Evolutionary conservation across 2,888 invertebrate species (phyloP), one percentile per base, ranked within the genome.

Genomic region (Tanypteryx hageni): DNA sequence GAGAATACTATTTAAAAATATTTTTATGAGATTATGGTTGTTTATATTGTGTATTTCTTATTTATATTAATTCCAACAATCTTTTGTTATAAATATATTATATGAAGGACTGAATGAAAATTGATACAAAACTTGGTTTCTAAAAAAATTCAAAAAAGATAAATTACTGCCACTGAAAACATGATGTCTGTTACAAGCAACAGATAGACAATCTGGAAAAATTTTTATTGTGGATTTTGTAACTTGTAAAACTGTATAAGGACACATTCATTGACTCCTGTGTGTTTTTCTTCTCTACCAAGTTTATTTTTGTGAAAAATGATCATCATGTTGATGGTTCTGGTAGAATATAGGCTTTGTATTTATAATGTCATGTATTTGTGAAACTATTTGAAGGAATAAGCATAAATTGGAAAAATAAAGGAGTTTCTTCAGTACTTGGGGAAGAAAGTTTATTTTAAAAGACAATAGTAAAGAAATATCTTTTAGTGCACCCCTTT

Each of bases 241-340:
- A 27, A 13, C 76, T 68, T 68, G 68, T 68, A 68, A 68, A 68
- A 76, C 22, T 22, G 76, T 76, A 27, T 76, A 22, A 76, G 76
- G 27, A 76, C 76, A 76, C 76, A 27, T 22, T 76, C 76, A 76
- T 76, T 76, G 76, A 76, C 22, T 22, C 76, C 22, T 76, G 76
- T 76, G 76, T 76, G 76, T 76, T 76, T 76, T 27, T 76, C 76
- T 27, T 27, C 76, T 13, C 76, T 22, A 27, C 76, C 76, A 76
- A 76, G 76, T 76, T n/a, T 76, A 76, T 76, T 76, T 76, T 76
- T 76, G 76, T 76, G 76, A 27, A 76, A 27, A 76, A 76, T 76
- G 76, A 76, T 76, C 76, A 76, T 76, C 76, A 76, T 76, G 76
- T 76, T 76, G 76, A 76, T 76, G 76, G 76, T 76, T 76, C 22